Conservation (phyloP, 2,797 vertebrate species). For the Chaetophractus vellerosus region DNA sequence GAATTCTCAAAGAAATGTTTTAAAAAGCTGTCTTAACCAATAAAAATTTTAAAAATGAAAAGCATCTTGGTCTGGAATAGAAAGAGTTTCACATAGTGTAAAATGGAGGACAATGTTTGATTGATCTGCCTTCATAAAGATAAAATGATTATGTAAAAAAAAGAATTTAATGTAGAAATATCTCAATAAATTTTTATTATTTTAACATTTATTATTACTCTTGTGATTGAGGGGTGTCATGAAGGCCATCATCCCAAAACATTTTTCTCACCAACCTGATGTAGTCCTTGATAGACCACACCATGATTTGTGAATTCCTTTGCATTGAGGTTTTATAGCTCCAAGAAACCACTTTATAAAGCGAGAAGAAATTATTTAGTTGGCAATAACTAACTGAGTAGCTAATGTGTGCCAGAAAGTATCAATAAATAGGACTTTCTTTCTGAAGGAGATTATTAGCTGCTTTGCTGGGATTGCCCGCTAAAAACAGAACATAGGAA, state of each 20-base stretch:
- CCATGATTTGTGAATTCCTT: not conserved
- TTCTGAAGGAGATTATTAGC: not conserved
- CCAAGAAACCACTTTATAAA: constrained; percentile 12
- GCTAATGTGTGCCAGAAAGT: not conserved
- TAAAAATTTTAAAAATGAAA: no score
- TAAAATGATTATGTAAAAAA: no score
- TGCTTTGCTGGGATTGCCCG: not conserved
- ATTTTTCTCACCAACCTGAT: not conserved
- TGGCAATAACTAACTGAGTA: not conserved
- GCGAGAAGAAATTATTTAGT: constrained; percentile 29
- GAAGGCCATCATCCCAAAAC: not conserved
- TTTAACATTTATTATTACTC: not conserved
- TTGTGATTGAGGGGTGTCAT: not conserved
- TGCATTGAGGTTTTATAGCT: not conserved
- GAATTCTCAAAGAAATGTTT: no score
- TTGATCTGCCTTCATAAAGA: no score
- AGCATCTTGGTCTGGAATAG: no score
- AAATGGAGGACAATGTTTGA: no score
- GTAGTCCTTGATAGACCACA: not conserved
- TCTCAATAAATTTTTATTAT: not conserved
- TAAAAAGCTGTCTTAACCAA: no score
- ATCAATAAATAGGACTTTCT: not conserved
- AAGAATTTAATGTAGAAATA: not conserved
- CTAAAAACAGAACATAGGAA: not conserved
- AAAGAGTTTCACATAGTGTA: no score